A percentile compares a stretch with the other conserved stretches of the same genome.
phyloP scores from a whole-genome alignment of 2,888 invertebrate genomes.

The Chrysolina americana region DNA sequence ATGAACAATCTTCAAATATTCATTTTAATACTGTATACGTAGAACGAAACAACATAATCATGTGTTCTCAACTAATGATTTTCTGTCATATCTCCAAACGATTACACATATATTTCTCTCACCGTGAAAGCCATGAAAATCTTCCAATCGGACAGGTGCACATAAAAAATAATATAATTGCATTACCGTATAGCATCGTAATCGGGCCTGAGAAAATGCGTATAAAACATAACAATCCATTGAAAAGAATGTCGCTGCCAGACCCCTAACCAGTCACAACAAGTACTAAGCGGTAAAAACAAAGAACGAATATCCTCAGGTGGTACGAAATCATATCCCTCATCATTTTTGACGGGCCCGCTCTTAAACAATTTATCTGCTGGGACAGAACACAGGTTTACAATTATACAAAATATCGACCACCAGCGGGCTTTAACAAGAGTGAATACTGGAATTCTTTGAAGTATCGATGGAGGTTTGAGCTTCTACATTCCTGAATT shows the following conservation, averaged over 20 bases:
- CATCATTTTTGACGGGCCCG: constrained; percentile 63
- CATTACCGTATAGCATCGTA: constrained; percentile 40
- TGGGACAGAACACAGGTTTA: constrained; percentile 61
- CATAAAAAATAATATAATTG: constrained; percentile 47
- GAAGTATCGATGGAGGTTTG: constrained; percentile 27
- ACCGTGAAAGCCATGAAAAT: constrained; percentile 12
- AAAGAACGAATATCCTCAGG: constrained; percentile 61
- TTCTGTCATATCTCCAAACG: constrained; percentile 8
- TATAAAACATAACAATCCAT: constrained; percentile 50
- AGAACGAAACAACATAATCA: background rate
- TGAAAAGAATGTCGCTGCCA: constrained; percentile 52
- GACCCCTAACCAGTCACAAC: constrained; percentile 62
- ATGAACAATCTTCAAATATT: too few relatives aligned
- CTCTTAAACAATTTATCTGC: constrained; percentile 63
- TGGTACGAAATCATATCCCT: constrained; percentile 64
- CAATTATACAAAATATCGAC: constrained; percentile 57
- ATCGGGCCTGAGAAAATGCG: constrained; percentile 48
- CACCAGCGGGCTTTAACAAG: constrained; percentile 39
- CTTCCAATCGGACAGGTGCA: constrained; percentile 26
- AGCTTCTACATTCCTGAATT: constrained; percentile 31
- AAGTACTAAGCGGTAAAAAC: constrained; percentile 62
- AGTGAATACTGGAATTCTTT: constrained; percentile 23
- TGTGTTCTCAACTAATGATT: constrained; percentile 13
- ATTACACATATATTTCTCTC: constrained; percentile 19
- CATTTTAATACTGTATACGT: background rate